Percentiles rank a stretch among this genome's conserved stretches.
phyloP scores from a whole-genome alignment of 2,888 invertebrate species.

The Globia sparganii region DNA sequence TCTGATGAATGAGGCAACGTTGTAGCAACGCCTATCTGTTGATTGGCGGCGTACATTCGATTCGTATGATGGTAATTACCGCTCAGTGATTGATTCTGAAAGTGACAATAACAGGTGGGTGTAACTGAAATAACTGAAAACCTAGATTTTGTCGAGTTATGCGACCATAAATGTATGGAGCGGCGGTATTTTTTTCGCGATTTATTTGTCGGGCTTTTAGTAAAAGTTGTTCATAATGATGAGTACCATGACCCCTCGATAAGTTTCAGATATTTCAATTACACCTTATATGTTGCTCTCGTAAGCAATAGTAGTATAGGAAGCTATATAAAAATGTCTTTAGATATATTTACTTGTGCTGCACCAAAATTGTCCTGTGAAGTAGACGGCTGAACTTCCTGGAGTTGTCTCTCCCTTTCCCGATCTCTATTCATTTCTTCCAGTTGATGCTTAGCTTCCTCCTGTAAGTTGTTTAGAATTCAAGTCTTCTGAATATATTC shows the following conservation, averaged over 20 bases:
- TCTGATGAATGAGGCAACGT: conserved; percentile 84
- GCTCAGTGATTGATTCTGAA: conserved; percentile 79
- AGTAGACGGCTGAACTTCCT: conserved; percentile 82
- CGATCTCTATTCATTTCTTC: conserved; percentile 87
- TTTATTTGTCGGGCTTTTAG: background rate
- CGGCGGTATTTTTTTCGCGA: background rate
- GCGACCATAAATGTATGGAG: background rate
- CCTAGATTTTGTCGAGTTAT: background rate
- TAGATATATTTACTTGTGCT: conserved; percentile 76
- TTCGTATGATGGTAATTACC: conserved; percentile 81
- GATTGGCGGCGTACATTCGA: conserved; percentile 86
- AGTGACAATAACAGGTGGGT: conserved; percentile 30
- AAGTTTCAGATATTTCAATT: background rate
- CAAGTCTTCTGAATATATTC: background rate
- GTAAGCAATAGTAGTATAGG: background rate
- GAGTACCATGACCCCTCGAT: background rate
- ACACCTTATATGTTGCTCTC: background rate
- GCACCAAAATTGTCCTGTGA: conserved; percentile 83
- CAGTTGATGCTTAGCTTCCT: conserved; percentile 88
- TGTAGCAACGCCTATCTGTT: conserved; percentile 86
- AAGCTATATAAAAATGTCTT: background rate
- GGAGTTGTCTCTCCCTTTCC: conserved; percentile 78
- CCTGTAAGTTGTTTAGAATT: conserved; percentile 71
- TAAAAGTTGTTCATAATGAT: background rate
- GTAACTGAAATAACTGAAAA: background rate